Evolutionary conservation across 2,113 vertebrate species (phyloP).

Genomic region (Rhinolophus sinicus): DNA sequence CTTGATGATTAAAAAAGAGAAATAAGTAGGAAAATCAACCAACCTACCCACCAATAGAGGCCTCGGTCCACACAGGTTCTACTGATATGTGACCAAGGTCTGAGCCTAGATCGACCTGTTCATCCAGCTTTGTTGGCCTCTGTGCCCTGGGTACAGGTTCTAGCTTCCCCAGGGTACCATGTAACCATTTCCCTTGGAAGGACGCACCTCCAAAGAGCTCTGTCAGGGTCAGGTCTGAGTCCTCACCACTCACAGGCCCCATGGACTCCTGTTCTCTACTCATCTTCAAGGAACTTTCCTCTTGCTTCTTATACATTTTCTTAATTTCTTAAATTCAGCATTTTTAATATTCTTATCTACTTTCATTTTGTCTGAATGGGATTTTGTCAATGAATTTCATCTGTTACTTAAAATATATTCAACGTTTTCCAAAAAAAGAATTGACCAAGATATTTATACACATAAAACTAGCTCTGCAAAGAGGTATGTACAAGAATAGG

Average conservation of each 20-base stretch:
- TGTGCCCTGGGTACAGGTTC: neutral
- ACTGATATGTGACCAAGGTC: neutral
- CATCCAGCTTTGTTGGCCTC: neutral
- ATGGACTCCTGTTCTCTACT: neutral
- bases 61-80: neutral
- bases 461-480: neutral
- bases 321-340: neutral
- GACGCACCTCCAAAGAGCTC: neutral
- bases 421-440: neutral
- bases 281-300: neutral
- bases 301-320: neutral
- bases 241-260: neutral
- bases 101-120: neutral
- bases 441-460: neutral
- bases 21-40: neutral
- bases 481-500: neutral
- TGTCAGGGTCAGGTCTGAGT: neutral
- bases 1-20: neutral
- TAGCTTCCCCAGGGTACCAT: neutral
- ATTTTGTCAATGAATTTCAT: neutral
- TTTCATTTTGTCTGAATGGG: neutral
- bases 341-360: neutral
- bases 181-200: neutral
- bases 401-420: slow-evolving; percentile 7
- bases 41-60: neutral